These are phyloP conservation scores for Anhinga anhinga DNA, from an alignment of 2,113 vertebrate genomes.

Conservation along the genomic window DNA sequence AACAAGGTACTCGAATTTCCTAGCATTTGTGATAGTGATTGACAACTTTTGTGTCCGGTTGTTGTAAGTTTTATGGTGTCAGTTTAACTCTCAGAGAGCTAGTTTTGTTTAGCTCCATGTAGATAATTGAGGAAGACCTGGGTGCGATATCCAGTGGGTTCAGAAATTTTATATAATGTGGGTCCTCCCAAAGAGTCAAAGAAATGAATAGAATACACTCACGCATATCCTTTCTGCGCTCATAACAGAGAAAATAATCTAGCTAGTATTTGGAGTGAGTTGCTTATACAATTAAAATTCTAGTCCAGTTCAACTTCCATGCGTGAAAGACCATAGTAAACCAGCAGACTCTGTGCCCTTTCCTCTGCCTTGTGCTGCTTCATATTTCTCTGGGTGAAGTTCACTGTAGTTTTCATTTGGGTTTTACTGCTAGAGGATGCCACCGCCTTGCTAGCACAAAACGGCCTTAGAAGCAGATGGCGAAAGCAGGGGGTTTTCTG, in stretches of 20 bases:
- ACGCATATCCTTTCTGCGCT: background rate
- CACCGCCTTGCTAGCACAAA: rapidly evolving
- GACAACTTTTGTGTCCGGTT: background rate
- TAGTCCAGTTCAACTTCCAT: background rate
- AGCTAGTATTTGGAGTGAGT: background rate
- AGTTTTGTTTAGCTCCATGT: background rate
- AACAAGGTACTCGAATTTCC: rapidly evolving
- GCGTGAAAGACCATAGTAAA: background rate
- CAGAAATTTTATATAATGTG: background rate
- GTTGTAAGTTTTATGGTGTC: background rate
- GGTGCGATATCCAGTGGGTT: rapidly evolving
- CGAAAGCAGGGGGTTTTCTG: rapidly evolving
- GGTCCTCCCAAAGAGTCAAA: background rate
- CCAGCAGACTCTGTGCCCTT: background rate
- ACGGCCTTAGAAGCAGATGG: background rate
- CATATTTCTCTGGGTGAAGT: background rate
- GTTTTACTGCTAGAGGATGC: background rate
- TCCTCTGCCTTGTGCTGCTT: background rate
- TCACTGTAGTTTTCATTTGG: background rate
- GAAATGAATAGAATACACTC: background rate
- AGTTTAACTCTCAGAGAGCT: background rate
- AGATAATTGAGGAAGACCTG: background rate
- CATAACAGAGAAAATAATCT: background rate
- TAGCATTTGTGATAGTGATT: background rate
- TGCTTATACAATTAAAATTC: background rate